Evolutionary conservation across 1,140 invertebrate genomes (phyloP), one percentile per base, ranked within the genome.

Genomic region (Cryptotermes secundus): DNA sequence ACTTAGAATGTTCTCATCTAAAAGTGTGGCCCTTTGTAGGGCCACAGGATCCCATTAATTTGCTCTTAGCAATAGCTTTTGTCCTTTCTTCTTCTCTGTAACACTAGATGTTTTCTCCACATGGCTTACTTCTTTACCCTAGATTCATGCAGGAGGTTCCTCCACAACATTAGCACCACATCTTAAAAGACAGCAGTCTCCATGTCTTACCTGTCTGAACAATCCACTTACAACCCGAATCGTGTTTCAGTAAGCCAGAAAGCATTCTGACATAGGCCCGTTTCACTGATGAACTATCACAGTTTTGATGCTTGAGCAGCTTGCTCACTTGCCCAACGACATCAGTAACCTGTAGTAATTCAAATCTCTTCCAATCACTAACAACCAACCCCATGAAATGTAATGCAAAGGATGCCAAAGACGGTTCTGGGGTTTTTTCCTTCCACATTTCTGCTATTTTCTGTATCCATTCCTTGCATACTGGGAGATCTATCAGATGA

Each of bases 321-420:
- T 35, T 24, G 34, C 45, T 38, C 16, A 84, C 35, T 84, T 42
- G 26, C 14, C n/a, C 45, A 65, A 84, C 34, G 0, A 84, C 22
- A 65, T 65, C 42, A 14, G 53, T 42, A 3, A 35, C 14, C 24
- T 59, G 83, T 16, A 83, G 79, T 34, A 80, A 72, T 79, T 49
- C 36, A 49, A 85, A 85, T 72, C 80, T 72, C 53, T 81, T 65
- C 79, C 80, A 42, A 24, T 85, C 83, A 14, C 72, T 19, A 45
- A 91, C 88, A 24, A 93, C 85, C 2, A 92, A 92, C 34, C 87
- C 87, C 31, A 90, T 86, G 34, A 93, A 89, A 80, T 89, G 88
- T 26, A 88, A 80, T 35, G 93, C 88, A 12, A 93, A 90, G 86
- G 91, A 89, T 35, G 90, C 87, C 36, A 92, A 92, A 6, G 91